phyloP scores from a whole-genome alignment of 2,888 invertebrate species.

The Meiosimyza decipiens region DNA sequence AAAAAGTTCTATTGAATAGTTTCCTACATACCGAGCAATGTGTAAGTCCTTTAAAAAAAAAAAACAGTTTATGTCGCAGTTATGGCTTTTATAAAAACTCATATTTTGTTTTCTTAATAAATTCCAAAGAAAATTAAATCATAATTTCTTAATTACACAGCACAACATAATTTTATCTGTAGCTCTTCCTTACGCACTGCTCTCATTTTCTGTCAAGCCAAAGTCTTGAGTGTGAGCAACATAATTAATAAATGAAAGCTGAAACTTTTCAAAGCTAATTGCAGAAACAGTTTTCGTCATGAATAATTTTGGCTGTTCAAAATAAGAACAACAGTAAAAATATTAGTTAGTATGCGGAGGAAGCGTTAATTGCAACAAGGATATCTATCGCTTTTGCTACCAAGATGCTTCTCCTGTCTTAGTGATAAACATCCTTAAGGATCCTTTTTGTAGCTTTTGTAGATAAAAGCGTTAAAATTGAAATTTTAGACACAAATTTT shows the following conservation, averaged over 20 bases:
- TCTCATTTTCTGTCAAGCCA: too few relatives aligned
- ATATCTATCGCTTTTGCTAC: neutral
- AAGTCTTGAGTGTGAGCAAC: neutral
- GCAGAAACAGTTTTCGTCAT: constrained; percentile 24
- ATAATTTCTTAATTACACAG: too few relatives aligned
- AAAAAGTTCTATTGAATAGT: too few relatives aligned
- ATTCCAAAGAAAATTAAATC: too few relatives aligned
- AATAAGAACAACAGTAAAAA: neutral
- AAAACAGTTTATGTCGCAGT: too few relatives aligned
- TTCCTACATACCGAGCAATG: too few relatives aligned
- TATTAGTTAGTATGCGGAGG: constrained; percentile 28
- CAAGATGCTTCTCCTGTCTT: neutral
- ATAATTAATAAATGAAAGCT: constrained; percentile 20
- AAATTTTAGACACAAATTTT: constrained; percentile 38
- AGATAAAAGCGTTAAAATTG: neutral
- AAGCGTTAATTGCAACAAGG: constrained; percentile 38
- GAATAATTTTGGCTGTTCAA: constrained; percentile 17
- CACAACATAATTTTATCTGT: too few relatives aligned
- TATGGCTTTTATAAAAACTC: too few relatives aligned
- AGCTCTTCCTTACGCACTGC: too few relatives aligned
- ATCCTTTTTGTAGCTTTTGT: neutral
- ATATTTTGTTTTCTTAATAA: too few relatives aligned
- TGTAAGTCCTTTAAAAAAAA: too few relatives aligned
- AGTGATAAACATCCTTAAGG: neutral
- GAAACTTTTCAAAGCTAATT: constrained; percentile 27